phyloP scores from a whole-genome alignment of 2,888 invertebrate genomes.

The Eumacrocentrus americanus region DNA sequence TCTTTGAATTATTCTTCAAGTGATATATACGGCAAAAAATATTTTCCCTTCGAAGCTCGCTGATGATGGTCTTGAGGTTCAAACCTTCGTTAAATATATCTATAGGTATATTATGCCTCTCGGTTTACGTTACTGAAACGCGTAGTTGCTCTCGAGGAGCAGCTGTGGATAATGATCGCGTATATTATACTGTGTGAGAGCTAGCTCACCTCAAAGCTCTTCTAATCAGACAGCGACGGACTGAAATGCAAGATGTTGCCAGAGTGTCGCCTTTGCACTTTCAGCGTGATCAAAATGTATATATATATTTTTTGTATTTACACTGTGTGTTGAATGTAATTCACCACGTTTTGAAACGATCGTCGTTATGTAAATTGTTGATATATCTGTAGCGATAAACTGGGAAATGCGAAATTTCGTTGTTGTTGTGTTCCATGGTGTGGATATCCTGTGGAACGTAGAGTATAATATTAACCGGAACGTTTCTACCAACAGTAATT shows the following conservation, averaged over 20 bases:
- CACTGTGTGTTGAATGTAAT: too few species aligned
- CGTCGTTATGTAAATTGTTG: background rate
- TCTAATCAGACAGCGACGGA: conserved; percentile 20
- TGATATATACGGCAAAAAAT: background rate
- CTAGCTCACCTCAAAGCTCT: background rate
- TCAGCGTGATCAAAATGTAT: too few species aligned
- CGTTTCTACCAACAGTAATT: conserved; percentile 49
- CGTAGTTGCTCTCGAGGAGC: conserved; percentile 8
- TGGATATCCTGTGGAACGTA: conserved; percentile 35
- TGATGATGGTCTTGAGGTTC: too few species aligned
- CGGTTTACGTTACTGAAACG: conserved; percentile 32
- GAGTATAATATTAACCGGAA: conserved; percentile 27
- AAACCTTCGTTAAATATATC: too few species aligned
- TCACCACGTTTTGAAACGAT: background rate
- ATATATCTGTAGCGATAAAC: conserved; percentile 13
- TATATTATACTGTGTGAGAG: background rate
- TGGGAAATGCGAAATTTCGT: conserved; percentile 21
- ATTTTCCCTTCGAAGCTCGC: background rate
- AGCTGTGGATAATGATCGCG: conserved; percentile 31
- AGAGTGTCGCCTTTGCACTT: too few species aligned
- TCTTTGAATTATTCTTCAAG: conserved; percentile 2
- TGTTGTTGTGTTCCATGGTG: too few species aligned
- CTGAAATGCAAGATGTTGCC: conserved; percentile 23
- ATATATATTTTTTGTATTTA: too few species aligned
- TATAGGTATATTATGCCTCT: too few species aligned